phyloP scores from a whole-genome alignment of 1,140 invertebrate species.

The Orchestia grillus region DNA sequence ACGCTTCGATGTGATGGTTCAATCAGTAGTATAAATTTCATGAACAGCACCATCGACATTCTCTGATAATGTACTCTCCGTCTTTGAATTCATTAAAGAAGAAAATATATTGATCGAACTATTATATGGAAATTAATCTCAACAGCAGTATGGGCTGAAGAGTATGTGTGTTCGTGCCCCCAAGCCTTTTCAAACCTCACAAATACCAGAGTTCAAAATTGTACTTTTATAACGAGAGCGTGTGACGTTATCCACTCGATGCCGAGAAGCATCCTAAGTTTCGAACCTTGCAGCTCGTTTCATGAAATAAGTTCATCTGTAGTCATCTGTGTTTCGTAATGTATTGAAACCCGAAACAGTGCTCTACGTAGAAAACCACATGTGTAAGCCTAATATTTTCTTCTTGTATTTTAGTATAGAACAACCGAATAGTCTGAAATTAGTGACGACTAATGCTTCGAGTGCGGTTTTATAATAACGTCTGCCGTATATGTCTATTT shows the following conservation, averaged over 20 bases:
- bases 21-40: not conserved
- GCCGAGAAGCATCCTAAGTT: not conserved
- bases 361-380: not conserved
- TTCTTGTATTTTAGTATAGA: not conserved
- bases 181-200: not conserved
- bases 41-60: not conserved
- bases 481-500: not conserved
- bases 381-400: not conserved
- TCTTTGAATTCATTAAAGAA: not conserved
- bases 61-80: not conserved
- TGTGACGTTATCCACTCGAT: not conserved
- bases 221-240: not conserved
- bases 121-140: not conserved
- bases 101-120: not conserved
- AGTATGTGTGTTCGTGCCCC: not conserved
- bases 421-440: not conserved
- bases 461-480: not conserved
- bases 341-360: not conserved
- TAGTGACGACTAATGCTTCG: not conserved
- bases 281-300: too few relatives aligned
- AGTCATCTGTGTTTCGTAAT: not conserved
- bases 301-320: not conserved
- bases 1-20: not conserved
- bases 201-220: not conserved
- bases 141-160: not conserved